Base-by-base conservation (phyloP, 2,888 invertebrate species). In the Agapetus fuscipes region DNA sequence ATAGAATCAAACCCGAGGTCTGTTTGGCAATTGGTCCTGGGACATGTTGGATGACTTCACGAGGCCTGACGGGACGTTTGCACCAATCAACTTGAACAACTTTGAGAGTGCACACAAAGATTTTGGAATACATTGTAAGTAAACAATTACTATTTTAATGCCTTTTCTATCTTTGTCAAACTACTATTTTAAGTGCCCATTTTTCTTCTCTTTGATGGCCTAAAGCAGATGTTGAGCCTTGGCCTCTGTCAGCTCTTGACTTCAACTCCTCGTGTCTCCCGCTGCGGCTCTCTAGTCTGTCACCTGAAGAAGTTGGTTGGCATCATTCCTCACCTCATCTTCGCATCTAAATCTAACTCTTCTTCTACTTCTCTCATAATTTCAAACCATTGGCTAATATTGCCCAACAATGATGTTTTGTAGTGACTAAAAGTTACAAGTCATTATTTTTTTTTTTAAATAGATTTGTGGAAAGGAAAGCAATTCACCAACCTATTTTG, bases 11-110 rank as follows among this genome's bases (percentile, higher is more conserved):
- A 94, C 93, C 0, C 66, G 76, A 42, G 94, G 94, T 1, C 64
- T 95, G 1, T 78, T 94, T 51, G 94, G 94, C 0, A 91, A 89
- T 53, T 94, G 90, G 90, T 89, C 89, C 43, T 78, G 86, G 54
- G 83, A 88, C 49, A 65, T 77, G 10, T 66, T 73, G 27, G 91
- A 94, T 49, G 94, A 94, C 59, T 84, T 91, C 44, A 77, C 74
- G 1, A 62, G 77, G 46, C 89, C 89, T 0, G 82, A 85, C 50
- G 81, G 82, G 0, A 69, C 71, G 1, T 60, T 70, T 41, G 56
- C 77, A 1, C 62, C 74, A 9, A 57, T 68, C 3, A 80, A 81
- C 53, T 49, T 62, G 2, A 74, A 75, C 48, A 83, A 85, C 57
- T 78, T 85, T 59, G 78, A 83, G 54, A 58, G 74, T 1, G 66